A percentile compares a stretch with the other conserved stretches of the same genome.
Evolutionary conservation across 2,113 vertebrate genomes (phyloP).

Genomic region (Cacatua alba): DNA sequence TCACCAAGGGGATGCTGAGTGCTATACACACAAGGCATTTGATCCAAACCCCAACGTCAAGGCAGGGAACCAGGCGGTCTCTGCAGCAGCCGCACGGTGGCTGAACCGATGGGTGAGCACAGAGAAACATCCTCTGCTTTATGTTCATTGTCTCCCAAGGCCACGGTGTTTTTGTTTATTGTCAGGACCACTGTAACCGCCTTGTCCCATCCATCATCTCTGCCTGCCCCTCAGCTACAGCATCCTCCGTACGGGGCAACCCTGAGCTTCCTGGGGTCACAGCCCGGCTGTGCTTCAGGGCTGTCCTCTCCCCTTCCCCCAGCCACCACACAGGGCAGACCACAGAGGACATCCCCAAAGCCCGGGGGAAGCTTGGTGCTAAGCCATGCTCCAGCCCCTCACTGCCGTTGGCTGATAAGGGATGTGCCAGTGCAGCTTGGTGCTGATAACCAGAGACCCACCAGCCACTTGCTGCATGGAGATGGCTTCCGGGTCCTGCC

Average conservation of each 20-base stretch:
- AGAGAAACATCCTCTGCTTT: neutral
- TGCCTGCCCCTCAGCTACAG: neutral
- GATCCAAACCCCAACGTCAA: neutral
- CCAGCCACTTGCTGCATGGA: neutral
- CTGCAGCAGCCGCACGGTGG: neutral
- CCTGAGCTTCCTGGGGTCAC: conserved; percentile 36
- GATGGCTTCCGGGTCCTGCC: neutral
- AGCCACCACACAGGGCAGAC: neutral
- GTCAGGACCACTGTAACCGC: fast-evolving
- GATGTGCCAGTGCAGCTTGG: fast-evolving
- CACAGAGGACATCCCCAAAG: neutral
- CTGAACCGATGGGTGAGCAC: neutral
- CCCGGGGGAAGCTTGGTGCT: neutral
- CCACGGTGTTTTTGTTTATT: neutral
- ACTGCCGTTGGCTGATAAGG: neutral
- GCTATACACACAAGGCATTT: neutral
- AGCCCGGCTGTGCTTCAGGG: neutral
- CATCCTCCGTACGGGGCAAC: neutral
- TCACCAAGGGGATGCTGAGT: fast-evolving
- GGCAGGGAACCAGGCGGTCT: neutral
- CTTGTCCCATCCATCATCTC: conserved; percentile 2
- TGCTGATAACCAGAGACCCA: neutral
- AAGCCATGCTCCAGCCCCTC: neutral
- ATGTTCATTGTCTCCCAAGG: conserved; percentile 2
- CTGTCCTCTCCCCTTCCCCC: neutral